Evolutionary conservation across 2,113 vertebrate species (phyloP).

Genomic region (Aplodontia rufa): DNA sequence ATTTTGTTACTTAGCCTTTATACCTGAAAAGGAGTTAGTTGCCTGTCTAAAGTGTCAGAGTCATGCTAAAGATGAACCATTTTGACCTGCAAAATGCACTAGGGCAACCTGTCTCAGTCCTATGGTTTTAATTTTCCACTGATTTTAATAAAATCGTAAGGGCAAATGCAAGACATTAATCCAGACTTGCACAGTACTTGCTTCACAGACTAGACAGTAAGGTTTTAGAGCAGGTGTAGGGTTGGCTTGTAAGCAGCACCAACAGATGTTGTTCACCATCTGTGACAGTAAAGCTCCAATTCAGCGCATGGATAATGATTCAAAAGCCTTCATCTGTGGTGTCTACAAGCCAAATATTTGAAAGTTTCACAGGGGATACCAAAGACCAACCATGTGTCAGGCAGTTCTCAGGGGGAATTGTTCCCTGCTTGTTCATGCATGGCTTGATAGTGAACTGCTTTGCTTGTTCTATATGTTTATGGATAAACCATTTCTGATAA

Average conservation of each 20-base stretch:
- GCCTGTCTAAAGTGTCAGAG: not conserved
- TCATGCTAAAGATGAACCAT: not conserved
- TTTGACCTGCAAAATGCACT: not conserved
- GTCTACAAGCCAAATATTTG: not conserved
- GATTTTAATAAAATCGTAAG: not conserved
- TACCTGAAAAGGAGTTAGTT: not conserved
- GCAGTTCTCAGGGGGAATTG: not conserved
- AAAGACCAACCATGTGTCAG: not conserved
- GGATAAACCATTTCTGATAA: not conserved
- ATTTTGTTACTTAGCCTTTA: not conserved
- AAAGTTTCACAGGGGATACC: not conserved
- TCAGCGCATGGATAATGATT: not conserved
- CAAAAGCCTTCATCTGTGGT: not conserved
- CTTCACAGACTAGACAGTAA: not conserved
- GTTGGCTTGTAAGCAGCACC: not conserved
- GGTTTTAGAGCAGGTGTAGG: not conserved
- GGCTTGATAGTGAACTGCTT: not conserved
- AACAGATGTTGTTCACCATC: not conserved
- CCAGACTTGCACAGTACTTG: not conserved
- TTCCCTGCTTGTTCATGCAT: not conserved
- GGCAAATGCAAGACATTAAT: not conserved
- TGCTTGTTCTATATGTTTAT: not conserved
- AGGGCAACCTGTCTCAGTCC: not conserved
- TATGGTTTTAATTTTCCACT: not conserved
- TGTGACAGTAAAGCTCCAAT: not conserved